A percentile compares a stretch with the other conserved stretches of the same genome.
Evolutionary conservation across 2,888 invertebrate genomes (phyloP).

Genomic region (Philopedon plagiatum): DNA sequence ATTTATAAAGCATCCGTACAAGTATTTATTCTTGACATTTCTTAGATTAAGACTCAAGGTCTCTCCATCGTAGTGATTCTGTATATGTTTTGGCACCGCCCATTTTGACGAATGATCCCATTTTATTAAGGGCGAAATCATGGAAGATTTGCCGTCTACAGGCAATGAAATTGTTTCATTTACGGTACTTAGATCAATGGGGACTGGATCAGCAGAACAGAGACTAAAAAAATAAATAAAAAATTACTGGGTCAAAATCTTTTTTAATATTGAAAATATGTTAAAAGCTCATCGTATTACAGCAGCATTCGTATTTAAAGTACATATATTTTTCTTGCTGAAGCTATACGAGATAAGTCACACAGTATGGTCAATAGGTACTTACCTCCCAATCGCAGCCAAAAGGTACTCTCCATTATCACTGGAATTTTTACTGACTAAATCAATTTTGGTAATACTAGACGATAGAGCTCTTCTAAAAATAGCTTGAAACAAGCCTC

Average conservation of each 20-base stretch:
- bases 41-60: slow-evolving; percentile 80
- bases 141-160: slow-evolving; percentile 86
- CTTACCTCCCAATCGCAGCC: slow-evolving; percentile 59
- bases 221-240: not conserved
- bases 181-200: slow-evolving; percentile 73
- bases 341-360: too few relatives aligned
- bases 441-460: slow-evolving; percentile 76
- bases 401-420: slow-evolving; percentile 71
- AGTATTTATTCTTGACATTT: slow-evolving; percentile 1
- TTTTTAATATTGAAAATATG: not conserved
- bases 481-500: slow-evolving; percentile 86
- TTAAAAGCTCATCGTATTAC: not conserved
- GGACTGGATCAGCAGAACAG: not conserved
- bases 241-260: not conserved
- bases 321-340: too few relatives aligned
- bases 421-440: slow-evolving; percentile 77
- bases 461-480: slow-evolving; percentile 78
- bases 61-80: slow-evolving; percentile 80
- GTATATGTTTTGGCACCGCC: slow-evolving; percentile 79
- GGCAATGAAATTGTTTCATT: slow-evolving; percentile 83
- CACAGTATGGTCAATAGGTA: too few relatives aligned
- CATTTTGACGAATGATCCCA: slow-evolving; percentile 90
- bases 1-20: slow-evolving; percentile 1
- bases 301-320: too few relatives aligned
- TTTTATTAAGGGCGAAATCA: slow-evolving; percentile 83